phyloP scores from a whole-genome alignment of 2,797 vertebrate genomes.

The Esox lucius region DNA sequence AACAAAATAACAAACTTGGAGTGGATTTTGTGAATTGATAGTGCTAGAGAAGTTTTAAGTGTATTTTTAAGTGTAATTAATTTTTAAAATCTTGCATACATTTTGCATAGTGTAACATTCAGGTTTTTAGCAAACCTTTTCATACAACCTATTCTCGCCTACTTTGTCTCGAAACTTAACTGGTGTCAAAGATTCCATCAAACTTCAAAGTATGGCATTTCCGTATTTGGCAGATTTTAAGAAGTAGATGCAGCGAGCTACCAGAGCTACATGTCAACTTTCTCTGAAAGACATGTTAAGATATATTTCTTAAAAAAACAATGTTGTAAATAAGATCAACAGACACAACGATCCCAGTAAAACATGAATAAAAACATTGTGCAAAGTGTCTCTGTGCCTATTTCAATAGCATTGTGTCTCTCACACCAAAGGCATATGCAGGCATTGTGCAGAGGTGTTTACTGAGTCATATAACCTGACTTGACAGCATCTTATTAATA shows the following conservation, averaged over 20 bases:
- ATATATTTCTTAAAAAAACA: neutral
- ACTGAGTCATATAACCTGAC: constrained; percentile 55
- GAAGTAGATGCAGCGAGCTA: neutral
- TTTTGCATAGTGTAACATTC: too few species aligned
- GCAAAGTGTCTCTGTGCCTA: neutral
- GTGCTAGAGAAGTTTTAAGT: neutral
- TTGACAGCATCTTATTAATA: constrained; percentile 64
- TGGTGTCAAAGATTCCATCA: neutral
- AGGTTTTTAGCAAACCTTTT: neutral
- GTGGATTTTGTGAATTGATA: neutral
- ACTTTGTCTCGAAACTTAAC: neutral
- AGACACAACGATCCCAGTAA: neutral
- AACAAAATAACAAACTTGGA: neutral
- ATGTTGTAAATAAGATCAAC: constrained; percentile 3
- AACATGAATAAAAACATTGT: neutral
- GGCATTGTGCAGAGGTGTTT: constrained; percentile 51
- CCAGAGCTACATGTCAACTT: neutral
- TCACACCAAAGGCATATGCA: constrained; percentile 34
- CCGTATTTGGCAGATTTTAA: neutral
- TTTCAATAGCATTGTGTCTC: constrained; percentile 12
- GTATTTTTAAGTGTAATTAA: neutral
- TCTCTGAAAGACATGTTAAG: neutral
- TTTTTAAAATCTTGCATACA: neutral
- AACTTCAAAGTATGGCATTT: neutral
- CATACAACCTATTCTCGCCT: neutral